A percentile compares a stretch with the other conserved stretches of the same genome.
These are phyloP conservation scores for Bombylius discolor DNA, from an alignment of 2,888 invertebrate genomes.

Conservation along the genomic window DNA sequence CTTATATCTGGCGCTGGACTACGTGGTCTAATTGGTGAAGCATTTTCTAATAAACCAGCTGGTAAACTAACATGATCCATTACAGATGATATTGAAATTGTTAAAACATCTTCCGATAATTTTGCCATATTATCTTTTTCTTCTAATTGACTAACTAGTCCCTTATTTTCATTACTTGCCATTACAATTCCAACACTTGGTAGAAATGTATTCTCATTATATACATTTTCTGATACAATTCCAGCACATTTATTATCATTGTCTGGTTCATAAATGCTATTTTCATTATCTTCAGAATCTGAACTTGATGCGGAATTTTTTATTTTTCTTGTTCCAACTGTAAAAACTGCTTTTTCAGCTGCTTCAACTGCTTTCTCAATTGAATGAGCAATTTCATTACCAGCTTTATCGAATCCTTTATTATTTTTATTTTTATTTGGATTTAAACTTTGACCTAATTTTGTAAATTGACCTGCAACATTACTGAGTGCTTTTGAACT, in stretches of 20 bases:
- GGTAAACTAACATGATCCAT: conserved; percentile 34
- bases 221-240: conserved; percentile 24
- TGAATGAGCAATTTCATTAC: conserved; percentile 17
- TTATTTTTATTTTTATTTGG: conserved; percentile 36
- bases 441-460: conserved; percentile 46
- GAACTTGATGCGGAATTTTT: conserved; percentile 39
- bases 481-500: conserved; percentile 77
- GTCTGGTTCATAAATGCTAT: conserved; percentile 44
- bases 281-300: conserved; percentile 50
- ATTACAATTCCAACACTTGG: conserved; percentile 55
- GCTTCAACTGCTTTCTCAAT: conserved; percentile 24
- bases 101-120: conserved; percentile 29
- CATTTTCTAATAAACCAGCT: conserved; percentile 31
- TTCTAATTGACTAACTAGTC: conserved; percentile 26
- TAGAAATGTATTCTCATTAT: conserved; percentile 42
- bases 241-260: conserved; percentile 13
- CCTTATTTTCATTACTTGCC: conserved; percentile 23
- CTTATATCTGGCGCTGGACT: conserved; percentile 47
- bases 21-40: conserved; percentile 28
- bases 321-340: conserved; percentile 20
- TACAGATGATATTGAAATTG: conserved; percentile 35
- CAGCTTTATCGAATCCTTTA: conserved; percentile 38
- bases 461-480: conserved; percentile 76
- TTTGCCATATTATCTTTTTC: conserved; percentile 38
- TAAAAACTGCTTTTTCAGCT: conserved; percentile 23